Conservation (phyloP, 2,113 vertebrate genomes). For the Paramormyrops kingsleyae region DNA sequence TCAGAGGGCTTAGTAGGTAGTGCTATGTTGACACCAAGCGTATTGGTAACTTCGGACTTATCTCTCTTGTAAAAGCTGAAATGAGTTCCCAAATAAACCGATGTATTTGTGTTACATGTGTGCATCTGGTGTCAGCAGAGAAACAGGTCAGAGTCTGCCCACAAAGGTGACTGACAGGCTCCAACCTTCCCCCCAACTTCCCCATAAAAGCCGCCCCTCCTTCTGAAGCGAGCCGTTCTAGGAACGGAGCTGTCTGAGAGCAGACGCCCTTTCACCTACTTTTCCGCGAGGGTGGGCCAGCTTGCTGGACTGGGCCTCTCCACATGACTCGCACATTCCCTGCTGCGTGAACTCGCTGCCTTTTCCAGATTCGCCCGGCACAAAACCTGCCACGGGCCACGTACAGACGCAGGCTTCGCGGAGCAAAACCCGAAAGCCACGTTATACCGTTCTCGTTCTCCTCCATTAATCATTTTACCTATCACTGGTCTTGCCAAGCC, state of each 20-base stretch:
- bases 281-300: background rate
- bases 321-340: background rate
- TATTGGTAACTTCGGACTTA: background rate
- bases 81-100: background rate
- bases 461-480: background rate
- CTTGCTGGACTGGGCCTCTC: background rate
- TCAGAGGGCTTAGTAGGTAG: background rate
- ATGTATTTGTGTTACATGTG: background rate
- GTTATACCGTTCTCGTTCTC: background rate
- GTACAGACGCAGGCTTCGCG: background rate
- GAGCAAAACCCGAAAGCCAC: background rate
- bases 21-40: background rate
- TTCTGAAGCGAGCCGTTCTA: background rate
- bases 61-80: background rate
- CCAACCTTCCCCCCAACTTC: background rate
- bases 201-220: background rate
- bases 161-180: background rate
- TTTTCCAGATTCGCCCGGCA: background rate
- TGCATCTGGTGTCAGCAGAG: background rate
- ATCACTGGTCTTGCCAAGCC: background rate
- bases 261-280: constrained; percentile 13
- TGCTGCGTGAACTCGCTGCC: background rate
- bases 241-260: background rate
- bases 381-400: background rate
- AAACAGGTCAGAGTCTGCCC: background rate